Base-by-base conservation (phyloP, 2,888 invertebrate species). In the Cataglyphis cursor region DNA sequence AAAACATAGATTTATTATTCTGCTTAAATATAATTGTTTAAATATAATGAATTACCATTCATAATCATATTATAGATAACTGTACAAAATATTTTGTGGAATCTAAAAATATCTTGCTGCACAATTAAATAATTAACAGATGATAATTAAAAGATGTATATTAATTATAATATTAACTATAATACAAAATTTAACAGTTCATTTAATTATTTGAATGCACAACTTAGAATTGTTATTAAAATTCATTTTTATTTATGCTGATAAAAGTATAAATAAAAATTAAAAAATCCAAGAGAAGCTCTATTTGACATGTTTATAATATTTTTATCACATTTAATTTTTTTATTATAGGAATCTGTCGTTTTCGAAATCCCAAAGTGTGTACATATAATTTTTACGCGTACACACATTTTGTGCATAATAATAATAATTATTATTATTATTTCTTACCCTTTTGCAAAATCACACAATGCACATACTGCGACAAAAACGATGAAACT, bases 391-490 rank as follows among this genome's bases (percentile, higher is more conserved):
- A 62, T 28, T 44, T 44, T 21, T 3, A 9, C 24, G 21, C 31
- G 31, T 6, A 35, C 6, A 35, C 28, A 21, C 10, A 44, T 70
- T 12, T 15, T 24, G 2, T 24, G 8, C 18, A 21, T 21, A 54
- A 62, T n/a, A 35, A 31, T 31, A 31, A 48, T 38, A 4, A 61
- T 31, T 9, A 74, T 15, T 5, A 54, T 31, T 28, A 1, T 28
- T 38, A 41, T 28, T 28, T 12, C 54, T 76, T 28, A 76, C 76
- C 54, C 66, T 41, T 6, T 54, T 28, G 28, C 15, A 0, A 66
- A 41, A 8, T 66, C 24, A 28, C 41, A 76, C n/a, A 21, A 44
- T 15, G 15, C 24, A 44, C 24, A 65, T 24, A 10, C 31, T 10
- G 28, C 5, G 10, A 66, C 15, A n/a, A 76, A 28, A n/a, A 57